Evolutionary conservation across 2,113 vertebrate genomes (phyloP), one percentile per base, ranked within the genome.

Genomic region (Rhynchopsitta pachyrhyncha): DNA sequence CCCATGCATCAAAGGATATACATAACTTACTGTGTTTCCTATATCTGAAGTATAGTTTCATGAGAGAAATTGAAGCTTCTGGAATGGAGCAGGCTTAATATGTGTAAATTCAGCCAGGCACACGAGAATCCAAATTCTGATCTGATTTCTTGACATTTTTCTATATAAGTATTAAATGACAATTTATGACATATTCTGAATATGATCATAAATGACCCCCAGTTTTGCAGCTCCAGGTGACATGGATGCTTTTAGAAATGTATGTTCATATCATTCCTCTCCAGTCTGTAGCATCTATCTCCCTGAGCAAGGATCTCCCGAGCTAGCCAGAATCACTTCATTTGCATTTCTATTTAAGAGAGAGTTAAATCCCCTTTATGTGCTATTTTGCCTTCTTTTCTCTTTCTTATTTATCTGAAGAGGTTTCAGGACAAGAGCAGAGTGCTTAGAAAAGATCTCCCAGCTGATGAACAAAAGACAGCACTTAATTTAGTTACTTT

Each of bases 401-500:
- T 84, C 80, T 82, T 75, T 59, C 62, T 92, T 13, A 66, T 63
- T 91, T 93, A 79, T 86, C 46, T 91, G 49, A 35, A 88, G 68
- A 49, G 62, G 23, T 86, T 91, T 82, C 4, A 6, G 80, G 74
- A 67, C 18, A 68, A 52, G 39, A 86, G 37, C 35, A 62, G 50
- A 91, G 44, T 52, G 52, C 64, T 94, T 66, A 76, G 66, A 7
- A 88, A 59, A 85, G 83, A 60, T 22, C 7, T 87, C 64, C 42
- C 70, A 86, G 67, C 19, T 86, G 82, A 81, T 28, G 70, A 85
- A 94, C n/a, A 93, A 86, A 95, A 79, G 66, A 57, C 46, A 80
- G 57, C 47, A 62, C 89, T 90, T 92, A 71, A 88, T 92, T 91
- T 71, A 93, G 75, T 90, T 90, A 68, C 81, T 95, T 86, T 57